A percentile compares a stretch with the other conserved stretches of the same genome.
Conservation (phyloP, 2,797 vertebrate genomes). For the Rhabdophis nuchalis region DNA sequence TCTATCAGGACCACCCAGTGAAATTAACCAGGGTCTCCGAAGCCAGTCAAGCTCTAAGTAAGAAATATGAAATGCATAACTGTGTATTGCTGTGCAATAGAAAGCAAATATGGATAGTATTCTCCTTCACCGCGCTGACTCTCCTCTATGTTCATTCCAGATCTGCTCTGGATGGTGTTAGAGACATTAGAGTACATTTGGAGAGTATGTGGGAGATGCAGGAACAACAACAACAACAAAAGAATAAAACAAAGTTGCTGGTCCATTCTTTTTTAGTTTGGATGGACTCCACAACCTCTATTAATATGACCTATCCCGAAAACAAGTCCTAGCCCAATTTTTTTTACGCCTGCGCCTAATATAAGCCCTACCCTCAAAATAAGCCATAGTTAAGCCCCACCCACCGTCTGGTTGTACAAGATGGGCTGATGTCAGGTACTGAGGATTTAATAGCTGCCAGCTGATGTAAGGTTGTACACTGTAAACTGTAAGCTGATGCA, state of each 20-base stretch:
- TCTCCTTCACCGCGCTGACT: background rate
- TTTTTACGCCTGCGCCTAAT: background rate
- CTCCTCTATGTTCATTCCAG: background rate
- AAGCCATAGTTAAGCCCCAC: background rate
- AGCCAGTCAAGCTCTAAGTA: background rate
- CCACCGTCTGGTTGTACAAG: too few relatives aligned
- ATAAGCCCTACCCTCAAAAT: background rate
- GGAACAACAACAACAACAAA: too few relatives aligned
- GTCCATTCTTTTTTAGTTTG: background rate
- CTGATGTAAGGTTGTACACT: too few relatives aligned
- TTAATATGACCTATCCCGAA: background rate
- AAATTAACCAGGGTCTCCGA: background rate
- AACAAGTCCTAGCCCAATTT: background rate
- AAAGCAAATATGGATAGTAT: background rate
- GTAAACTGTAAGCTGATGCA: too few relatives aligned
- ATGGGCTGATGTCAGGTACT: too few relatives aligned
- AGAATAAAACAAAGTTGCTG: background rate
- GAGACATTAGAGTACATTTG: background rate
- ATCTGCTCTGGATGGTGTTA: background rate
- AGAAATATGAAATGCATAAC: background rate
- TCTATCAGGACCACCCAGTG: constrained; percentile 7
- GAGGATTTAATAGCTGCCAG: too few relatives aligned
- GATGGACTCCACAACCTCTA: background rate
- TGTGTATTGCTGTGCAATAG: background rate
- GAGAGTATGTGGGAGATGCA: background rate